Conservation (phyloP, 2,113 vertebrate genomes). For the Aythya baeri region DNA sequence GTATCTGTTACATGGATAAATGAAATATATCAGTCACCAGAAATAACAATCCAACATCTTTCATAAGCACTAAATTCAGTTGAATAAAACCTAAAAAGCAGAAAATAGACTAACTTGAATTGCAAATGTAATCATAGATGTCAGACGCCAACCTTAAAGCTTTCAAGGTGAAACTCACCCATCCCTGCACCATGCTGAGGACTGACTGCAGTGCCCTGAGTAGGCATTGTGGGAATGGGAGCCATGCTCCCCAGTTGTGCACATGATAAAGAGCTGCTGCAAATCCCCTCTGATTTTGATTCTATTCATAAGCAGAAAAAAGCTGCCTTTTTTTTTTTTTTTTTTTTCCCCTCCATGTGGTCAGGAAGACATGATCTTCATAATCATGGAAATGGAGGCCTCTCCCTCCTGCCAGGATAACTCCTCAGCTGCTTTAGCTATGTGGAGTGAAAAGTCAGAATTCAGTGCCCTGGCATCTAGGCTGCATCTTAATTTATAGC, state of each 20-base stretch:
- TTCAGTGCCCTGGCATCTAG: not conserved
- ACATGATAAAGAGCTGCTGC: not conserved
- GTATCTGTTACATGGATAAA: slow-evolving; percentile 7
- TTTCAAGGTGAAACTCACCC: slow-evolving; percentile 62
- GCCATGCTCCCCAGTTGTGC: not conserved
- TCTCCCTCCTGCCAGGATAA: not conserved
- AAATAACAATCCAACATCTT: slow-evolving; percentile 36
- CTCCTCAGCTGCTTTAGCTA: not conserved
- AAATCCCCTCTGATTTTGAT: not conserved
- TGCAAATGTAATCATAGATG: slow-evolving; percentile 70
- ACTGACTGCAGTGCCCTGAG: not conserved
- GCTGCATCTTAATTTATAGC: not conserved
- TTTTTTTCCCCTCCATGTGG: not conserved
- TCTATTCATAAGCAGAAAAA: not conserved
- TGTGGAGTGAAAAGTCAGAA: not conserved
- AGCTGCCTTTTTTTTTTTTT: not conserved
- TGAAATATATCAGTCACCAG: slow-evolving; percentile 8
- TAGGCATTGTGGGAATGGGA: not conserved
- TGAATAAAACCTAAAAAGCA: slow-evolving; percentile 63
- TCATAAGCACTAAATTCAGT: slow-evolving; percentile 31
- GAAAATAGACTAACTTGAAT: slow-evolving; percentile 69
- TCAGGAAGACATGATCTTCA: not conserved
- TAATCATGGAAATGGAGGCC: not conserved
- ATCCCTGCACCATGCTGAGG: slow-evolving; percentile 31
- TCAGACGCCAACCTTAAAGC: slow-evolving; percentile 41